Evolutionary conservation across 92 coral and sea anemone genomes (phyloP).

Genomic region (Scolanthus callimorphus): DNA sequence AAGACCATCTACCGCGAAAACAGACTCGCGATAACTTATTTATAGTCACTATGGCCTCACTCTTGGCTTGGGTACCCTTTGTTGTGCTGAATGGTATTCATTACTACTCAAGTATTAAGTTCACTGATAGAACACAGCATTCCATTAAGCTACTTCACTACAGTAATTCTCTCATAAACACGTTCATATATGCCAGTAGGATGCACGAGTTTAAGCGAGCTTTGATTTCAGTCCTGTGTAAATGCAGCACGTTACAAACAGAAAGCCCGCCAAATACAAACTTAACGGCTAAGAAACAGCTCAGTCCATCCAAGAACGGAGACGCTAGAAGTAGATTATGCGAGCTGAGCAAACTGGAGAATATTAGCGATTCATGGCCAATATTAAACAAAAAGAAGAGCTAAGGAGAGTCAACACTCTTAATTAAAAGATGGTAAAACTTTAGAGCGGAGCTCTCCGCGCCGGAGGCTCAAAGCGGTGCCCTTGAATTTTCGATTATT

Average conservation of each 20-base stretch:
- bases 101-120: conserved; percentile 8
- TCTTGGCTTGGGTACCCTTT: conserved; percentile 33
- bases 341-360: no score
- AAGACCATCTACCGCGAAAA: conserved; percentile 19
- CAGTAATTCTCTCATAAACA: conserved; percentile 29
- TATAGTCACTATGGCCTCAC: conserved; percentile 22
- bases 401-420: no score
- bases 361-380: no score
- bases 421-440: no score
- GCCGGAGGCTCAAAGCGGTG: no score
- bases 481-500: no score
- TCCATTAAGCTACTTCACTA: conserved; percentile 23
- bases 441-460: no score
- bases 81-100: conserved; percentile 25
- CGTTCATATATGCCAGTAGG: conserved; percentile 31
- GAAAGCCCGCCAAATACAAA: neutral
- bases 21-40: conserved; percentile 32
- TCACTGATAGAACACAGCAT: conserved; percentile 8
- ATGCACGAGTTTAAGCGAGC: conserved; percentile 33
- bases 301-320: no score
- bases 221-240: conserved; percentile 9
- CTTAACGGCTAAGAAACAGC: no score
- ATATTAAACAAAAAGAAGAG: no score
- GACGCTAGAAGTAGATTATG: no score
- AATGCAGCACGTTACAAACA: neutral